Evolutionary conservation across 2,113 vertebrate species (phyloP).

Genomic region (Nannospalax galili): DNA sequence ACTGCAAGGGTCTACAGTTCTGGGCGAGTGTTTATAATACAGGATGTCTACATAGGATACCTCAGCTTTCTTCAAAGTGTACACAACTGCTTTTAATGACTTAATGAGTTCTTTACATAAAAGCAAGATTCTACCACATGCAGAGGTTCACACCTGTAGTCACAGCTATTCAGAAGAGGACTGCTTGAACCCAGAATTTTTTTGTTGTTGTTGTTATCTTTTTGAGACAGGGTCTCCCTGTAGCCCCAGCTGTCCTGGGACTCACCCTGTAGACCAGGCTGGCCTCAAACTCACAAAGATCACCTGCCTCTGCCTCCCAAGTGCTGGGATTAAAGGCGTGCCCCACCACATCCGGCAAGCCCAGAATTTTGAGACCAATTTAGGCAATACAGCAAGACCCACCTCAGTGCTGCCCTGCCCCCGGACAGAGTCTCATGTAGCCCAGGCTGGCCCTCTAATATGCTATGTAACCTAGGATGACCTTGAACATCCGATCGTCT

Average conservation of each 20-base stretch:
- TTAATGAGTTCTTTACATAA: no score
- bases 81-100: neutral
- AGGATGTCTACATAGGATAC: neutral
- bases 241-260: no score
- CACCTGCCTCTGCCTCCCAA: no score
- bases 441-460: neutral
- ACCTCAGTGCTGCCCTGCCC: neutral
- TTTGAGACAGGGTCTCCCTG: no score
- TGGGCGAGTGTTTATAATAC: neutral
- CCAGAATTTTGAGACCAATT: neutral
- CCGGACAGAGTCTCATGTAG: rapidly evolving
- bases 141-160: no score
- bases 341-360: neutral
- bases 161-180: neutral
- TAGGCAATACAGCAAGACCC: neutral
- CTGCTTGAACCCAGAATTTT: no score
- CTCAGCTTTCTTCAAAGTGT: neutral
- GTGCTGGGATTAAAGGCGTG: no score
- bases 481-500: neutral
- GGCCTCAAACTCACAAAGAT: no score
- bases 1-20: neutral
- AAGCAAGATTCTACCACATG: neutral
- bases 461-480: neutral
- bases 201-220: no score
- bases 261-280: no score